These are phyloP conservation scores for Cnemophilus loriae DNA, from an alignment of 2,113 vertebrate species.

Conservation along the genomic window DNA sequence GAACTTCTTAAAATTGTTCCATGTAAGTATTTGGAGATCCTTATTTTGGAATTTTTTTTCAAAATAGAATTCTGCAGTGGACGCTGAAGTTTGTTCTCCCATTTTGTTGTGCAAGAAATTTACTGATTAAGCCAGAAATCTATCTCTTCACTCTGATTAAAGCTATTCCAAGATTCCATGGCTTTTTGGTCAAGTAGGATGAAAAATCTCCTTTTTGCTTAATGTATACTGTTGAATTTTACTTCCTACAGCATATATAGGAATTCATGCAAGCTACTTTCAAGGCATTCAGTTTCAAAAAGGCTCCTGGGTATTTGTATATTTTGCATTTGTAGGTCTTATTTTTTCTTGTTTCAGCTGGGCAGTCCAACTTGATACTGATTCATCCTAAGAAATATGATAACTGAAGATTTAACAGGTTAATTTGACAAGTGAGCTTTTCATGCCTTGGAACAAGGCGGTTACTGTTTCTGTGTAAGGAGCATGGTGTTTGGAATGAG, in stretches of 20 bases:
- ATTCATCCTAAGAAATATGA: not conserved
- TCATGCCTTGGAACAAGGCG: not conserved
- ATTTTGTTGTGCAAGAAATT: not conserved
- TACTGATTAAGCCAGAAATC: not conserved
- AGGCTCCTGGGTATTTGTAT: fast-evolving
- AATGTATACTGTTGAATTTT: not conserved
- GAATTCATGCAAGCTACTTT: not conserved
- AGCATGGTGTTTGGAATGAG: not conserved
- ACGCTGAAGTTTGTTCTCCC: not conserved
- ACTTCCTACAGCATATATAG: not conserved
- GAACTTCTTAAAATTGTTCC: not conserved
- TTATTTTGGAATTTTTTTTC: not conserved
- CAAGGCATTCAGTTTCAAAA: not conserved
- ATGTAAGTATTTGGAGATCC: not conserved
- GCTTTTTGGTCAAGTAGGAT: not conserved
- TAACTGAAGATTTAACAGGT: not conserved
- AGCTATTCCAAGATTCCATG: not conserved
- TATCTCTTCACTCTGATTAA: not conserved
- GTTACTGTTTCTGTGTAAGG: not conserved
- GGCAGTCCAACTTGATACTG: not conserved
- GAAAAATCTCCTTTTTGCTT: not conserved
- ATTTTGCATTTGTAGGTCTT: not conserved
- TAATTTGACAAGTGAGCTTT: not conserved
- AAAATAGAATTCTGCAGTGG: not conserved
- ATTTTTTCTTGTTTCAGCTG: not conserved